A percentile compares a stretch with the other conserved stretches of the same genome.
These are phyloP conservation scores for Actinopyga echinites DNA, from an alignment of 53 echinoderm and acorn worm species.

Conservation along the genomic window DNA sequence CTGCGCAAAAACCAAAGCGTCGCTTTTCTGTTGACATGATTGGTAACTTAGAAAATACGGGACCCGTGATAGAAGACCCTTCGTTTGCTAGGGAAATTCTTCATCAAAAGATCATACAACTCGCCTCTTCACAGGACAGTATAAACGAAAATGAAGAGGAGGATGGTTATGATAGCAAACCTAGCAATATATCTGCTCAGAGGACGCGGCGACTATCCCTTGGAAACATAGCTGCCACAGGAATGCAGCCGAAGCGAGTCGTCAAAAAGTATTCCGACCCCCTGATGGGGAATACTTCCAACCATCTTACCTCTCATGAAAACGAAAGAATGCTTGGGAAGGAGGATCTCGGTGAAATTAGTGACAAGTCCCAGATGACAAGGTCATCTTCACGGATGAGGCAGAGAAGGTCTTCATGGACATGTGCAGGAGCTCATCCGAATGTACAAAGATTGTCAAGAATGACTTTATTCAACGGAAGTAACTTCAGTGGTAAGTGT, in stretches of 20 bases:
- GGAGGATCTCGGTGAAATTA: neutral
- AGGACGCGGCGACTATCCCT: slow-evolving; percentile 1
- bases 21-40: slow-evolving; percentile 1
- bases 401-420: slow-evolving; percentile 76
- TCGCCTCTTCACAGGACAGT: slow-evolving; percentile 31
- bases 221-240: neutral
- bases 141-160: slow-evolving; percentile 11
- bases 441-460: slow-evolving; percentile 38
- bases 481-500: slow-evolving; percentile 38
- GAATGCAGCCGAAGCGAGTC: neutral
- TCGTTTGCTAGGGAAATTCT: slow-evolving; percentile 57
- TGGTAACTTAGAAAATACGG: neutral
- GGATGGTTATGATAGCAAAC: neutral
- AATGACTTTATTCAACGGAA: slow-evolving; percentile 48
- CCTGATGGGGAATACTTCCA: neutral
- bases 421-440: slow-evolving; percentile 56
- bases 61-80: slow-evolving; percentile 13
- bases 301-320: too few relatives aligned
- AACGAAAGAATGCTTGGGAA: neutral
- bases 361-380: neutral
- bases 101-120: slow-evolving; percentile 41
- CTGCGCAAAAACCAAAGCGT: neutral
- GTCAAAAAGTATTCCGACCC: neutral
- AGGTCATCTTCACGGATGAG: neutral
- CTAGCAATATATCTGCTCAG: neutral